Evolutionary conservation across 1,140 invertebrate genomes (phyloP), one percentile per base, ranked within the genome.

Genomic region (Brachionus rubens): DNA sequence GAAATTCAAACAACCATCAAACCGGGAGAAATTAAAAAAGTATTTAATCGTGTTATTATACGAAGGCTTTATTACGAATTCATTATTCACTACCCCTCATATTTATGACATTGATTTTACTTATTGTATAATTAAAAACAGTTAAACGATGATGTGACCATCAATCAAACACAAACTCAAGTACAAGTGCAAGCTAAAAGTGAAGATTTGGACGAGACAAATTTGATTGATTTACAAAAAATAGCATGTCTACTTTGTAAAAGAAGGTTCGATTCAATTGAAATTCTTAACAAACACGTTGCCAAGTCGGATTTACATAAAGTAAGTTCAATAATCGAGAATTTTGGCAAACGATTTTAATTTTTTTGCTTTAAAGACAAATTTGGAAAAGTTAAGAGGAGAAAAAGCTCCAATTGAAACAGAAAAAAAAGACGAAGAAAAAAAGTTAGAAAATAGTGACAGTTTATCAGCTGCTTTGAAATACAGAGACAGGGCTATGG

Each of bases 221-320:
- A 89, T 47, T 86, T 90, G 41, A 88, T 93, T 10, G 95, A 99
- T 83, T 92, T 91, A 88, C 86, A 86, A 1, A 97, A 96, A 83
- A 82, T 97, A 14, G 93, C 94, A 0, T 99, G 96, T 84, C 85
- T 98, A 4, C 85, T 99, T 0, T 99, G 96, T 82, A 98, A 98
- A 84, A 86, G 96, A 72, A 91, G 93, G 81, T 96, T 99, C 81
- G 90, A 91, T 26, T 94, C 90, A 46, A 89, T 89, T 77, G 95
- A 98, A 77, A 90, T 91, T 0, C 86, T 99, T 5, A 86, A 89
- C 2, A 95, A 95, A 81, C 96, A 99, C 84, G 89, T 91, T 72
- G 91, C 94, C 77, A 86, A 97, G 77, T 98, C 96, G 2, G 91
- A 96, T 77, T 86, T 99, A 40, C 96, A 99, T 81, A 96, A 96